Percentiles rank a stretch among this genome's conserved stretches.
Evolutionary conservation across 2,888 invertebrate species (phyloP).

Genomic region (Allygus modestus): DNA sequence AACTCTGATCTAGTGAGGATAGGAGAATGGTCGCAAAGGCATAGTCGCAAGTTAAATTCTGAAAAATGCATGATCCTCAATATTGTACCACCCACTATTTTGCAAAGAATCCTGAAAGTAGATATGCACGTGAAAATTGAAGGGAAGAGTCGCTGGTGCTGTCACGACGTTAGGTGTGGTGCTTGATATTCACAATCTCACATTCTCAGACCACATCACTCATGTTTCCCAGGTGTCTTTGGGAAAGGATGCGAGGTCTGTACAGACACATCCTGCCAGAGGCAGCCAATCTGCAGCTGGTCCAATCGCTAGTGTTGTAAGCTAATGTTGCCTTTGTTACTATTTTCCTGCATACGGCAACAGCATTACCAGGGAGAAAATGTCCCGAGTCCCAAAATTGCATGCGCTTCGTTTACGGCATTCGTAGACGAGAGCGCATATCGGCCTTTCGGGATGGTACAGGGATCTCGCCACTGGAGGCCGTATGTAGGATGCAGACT

Average conservation of each 20-base stretch:
- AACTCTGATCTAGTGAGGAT: neutral
- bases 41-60: neutral
- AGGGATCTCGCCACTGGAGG: neutral
- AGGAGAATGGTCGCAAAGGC: neutral
- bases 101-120: neutral
- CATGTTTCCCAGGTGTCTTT: neutral
- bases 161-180: neutral
- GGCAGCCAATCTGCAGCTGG: constrained; percentile 5
- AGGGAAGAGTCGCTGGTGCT: neutral
- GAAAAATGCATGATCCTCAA: neutral
- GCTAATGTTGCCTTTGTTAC: neutral
- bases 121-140: neutral
- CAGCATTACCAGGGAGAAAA: neutral
- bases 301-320: neutral
- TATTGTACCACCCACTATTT: neutral
- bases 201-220: neutral
- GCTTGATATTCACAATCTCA: neutral
- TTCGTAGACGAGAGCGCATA: neutral
- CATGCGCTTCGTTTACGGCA: neutral
- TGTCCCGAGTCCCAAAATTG: neutral
- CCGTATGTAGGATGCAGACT: constrained; percentile 6
- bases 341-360: neutral
- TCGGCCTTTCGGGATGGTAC: neutral
- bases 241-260: constrained; percentile 15
- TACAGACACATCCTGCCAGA: neutral